These are phyloP conservation scores for Zaprionus taronus DNA, from an alignment of 1,140 invertebrate genomes.

Conservation along the genomic window DNA sequence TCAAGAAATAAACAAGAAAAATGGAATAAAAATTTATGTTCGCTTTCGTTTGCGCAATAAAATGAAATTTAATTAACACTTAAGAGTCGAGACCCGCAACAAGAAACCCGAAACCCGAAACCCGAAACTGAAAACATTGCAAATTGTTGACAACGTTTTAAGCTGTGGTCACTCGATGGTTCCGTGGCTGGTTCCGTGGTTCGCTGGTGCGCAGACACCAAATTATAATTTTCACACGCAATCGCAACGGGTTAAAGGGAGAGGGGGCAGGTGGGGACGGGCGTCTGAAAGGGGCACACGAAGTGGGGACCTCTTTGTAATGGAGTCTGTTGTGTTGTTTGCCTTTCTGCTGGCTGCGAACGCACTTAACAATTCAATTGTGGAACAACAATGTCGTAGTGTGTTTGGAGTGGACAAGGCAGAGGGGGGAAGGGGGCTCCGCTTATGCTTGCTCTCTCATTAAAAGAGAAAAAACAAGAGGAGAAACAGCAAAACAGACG, in stretches of 20 bases:
- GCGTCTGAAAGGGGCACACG: background rate
- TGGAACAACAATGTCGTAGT: constrained; percentile 55
- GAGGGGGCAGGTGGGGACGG: background rate
- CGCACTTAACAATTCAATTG: constrained; percentile 81
- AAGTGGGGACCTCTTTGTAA: constrained; percentile 31
- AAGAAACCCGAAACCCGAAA: constrained; percentile 23
- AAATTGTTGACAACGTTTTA: constrained; percentile 78
- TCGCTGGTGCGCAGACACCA: constrained; percentile 58
- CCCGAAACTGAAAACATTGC: constrained; percentile 41
- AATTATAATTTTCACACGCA: constrained; percentile 83
- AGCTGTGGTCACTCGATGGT: constrained; percentile 34
- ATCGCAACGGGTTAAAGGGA: constrained; percentile 25
- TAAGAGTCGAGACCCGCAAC: constrained; percentile 48
- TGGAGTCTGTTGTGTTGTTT: constrained; percentile 30
- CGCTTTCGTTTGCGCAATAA: constrained; percentile 59
- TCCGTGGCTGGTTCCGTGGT: constrained; percentile 26
- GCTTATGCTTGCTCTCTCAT: constrained; percentile 28
- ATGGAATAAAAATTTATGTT: constrained; percentile 29
- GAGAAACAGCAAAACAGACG: constrained; percentile 18
- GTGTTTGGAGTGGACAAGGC: too few species aligned
- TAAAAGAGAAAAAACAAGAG: constrained; percentile 28
- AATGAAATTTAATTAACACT: constrained; percentile 79
- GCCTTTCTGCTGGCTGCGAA: constrained; percentile 12
- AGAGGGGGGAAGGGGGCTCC: background rate
- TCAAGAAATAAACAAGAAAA: constrained; percentile 11